phyloP scores from a whole-genome alignment of 2,888 invertebrate genomes.

The Oligia fasciuncula region DNA sequence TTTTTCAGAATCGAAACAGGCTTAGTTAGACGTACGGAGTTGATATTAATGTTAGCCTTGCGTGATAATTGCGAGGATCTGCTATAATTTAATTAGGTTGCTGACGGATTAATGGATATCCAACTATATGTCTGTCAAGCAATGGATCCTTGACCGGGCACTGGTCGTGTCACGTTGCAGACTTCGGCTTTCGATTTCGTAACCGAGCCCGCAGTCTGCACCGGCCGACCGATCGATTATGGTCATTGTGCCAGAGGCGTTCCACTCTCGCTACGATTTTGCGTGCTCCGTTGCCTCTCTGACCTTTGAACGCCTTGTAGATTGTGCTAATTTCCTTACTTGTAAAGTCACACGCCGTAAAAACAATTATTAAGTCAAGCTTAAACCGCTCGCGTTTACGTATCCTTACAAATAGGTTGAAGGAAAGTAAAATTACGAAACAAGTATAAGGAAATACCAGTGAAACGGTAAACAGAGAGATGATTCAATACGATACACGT shows the following conservation, averaged over 20 bases:
- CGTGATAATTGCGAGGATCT: conserved; percentile 11
- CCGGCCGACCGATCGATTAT: conserved; percentile 79
- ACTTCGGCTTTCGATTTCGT: conserved; percentile 82
- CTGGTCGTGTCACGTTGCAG: conserved; percentile 78
- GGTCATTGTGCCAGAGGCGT: conserved; percentile 82
- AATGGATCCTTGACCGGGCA: conserved; percentile 80
- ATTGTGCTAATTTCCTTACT: conserved; percentile 70
- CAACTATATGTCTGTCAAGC: conserved; percentile 56
- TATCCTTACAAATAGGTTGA: conserved; percentile 56
- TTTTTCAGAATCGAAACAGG: conserved; percentile 4
- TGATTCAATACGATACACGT: conserved; percentile 85
- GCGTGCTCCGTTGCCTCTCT: conserved; percentile 68
- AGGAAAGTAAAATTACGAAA: conserved; percentile 78
- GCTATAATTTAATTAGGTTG: conserved; percentile 13
- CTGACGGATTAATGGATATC: conserved; percentile 19
- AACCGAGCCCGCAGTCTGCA: conserved; percentile 77
- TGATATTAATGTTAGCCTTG: background rate
- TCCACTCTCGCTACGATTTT: conserved; percentile 78
- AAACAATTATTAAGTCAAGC: conserved; percentile 36
- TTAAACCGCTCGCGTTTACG: conserved; percentile 22
- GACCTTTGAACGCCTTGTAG: conserved; percentile 70
- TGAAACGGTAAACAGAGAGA: conserved; percentile 77
- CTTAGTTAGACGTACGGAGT: background rate
- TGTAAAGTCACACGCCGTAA: conserved; percentile 54
- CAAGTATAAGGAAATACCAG: conserved; percentile 77